phyloP scores from a whole-genome alignment of 2,113 vertebrate genomes.

The Sorex fumeus region DNA sequence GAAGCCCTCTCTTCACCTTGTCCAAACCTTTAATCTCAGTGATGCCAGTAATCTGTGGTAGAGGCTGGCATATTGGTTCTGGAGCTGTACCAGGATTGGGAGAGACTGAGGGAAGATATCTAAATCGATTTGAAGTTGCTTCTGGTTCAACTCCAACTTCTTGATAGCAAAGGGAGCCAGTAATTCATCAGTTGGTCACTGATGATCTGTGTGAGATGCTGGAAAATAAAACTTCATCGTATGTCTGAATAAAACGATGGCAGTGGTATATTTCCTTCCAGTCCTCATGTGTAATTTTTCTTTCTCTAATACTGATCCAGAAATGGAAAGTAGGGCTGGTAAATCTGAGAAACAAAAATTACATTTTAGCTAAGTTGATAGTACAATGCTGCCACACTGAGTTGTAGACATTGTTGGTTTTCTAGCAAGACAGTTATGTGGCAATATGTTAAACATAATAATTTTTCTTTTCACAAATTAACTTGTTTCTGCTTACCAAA shows the following conservation, averaged over 20 bases:
- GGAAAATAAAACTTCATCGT: neutral
- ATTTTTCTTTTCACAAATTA: neutral
- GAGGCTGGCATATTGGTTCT: neutral
- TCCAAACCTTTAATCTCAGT: neutral
- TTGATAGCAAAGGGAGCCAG: neutral
- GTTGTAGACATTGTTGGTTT: constrained; percentile 21
- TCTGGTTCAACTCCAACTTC: neutral
- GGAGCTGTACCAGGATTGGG: neutral
- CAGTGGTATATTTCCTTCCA: neutral
- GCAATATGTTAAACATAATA: constrained; percentile 34
- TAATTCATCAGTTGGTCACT: neutral
- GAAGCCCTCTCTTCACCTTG: neutral
- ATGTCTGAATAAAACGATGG: neutral
- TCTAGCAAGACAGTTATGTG: constrained; percentile 12
- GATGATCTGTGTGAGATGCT: neutral
- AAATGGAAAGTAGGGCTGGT: neutral
- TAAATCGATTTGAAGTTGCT: neutral
- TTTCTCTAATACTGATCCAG: neutral
- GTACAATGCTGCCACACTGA: neutral
- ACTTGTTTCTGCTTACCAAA: constrained; percentile 26
- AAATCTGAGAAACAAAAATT: constrained; percentile 3
- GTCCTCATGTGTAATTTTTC: neutral
- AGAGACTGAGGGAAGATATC: neutral
- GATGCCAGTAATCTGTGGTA: neutral
- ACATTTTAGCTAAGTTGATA: neutral